Evolutionary conservation across 2,113 vertebrate species (phyloP).

Genomic region (Charadrius vociferus): DNA sequence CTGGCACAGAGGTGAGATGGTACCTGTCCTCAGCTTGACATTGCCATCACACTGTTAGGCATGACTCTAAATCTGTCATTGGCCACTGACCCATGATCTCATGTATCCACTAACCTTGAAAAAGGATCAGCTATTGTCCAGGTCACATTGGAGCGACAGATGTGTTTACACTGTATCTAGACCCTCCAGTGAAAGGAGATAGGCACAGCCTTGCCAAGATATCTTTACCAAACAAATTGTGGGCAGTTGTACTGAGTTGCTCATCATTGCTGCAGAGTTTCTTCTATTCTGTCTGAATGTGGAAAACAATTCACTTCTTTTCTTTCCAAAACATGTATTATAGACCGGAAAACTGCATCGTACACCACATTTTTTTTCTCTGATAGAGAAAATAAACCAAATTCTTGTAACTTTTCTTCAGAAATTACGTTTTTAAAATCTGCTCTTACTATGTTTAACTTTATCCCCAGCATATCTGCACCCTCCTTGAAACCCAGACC

Average conservation of each 20-base stretch:
- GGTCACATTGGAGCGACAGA: background rate
- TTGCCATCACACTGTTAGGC: background rate
- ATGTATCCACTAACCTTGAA: background rate
- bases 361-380: background rate
- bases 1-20: background rate
- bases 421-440: background rate
- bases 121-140: background rate
- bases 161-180: background rate
- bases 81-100: background rate
- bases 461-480: background rate
- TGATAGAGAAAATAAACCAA: background rate
- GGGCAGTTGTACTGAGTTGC: background rate
- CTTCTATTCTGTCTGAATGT: background rate
- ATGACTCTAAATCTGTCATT: background rate
- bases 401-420: background rate
- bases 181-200: background rate
- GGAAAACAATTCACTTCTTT: background rate
- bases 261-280: background rate
- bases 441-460: background rate
- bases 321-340: background rate
- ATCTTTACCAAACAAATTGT: background rate
- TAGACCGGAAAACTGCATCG: background rate
- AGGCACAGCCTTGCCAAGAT: background rate
- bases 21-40: background rate
- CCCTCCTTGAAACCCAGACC: background rate